Evolutionary conservation across 2,888 invertebrate genomes (phyloP).

Genomic region (Cerceris ruficornis): DNA sequence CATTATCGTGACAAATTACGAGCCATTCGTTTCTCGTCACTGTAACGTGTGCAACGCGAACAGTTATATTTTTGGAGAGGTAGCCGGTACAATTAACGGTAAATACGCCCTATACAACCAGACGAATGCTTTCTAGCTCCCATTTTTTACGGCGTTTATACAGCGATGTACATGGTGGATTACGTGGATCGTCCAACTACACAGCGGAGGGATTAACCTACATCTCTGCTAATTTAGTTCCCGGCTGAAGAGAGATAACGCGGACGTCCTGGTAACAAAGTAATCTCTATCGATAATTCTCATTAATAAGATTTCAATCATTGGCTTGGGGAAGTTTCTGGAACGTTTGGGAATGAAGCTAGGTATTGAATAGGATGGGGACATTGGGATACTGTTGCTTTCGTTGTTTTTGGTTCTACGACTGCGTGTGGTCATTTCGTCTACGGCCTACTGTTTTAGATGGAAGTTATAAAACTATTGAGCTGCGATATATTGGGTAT

Average conservation of each 20-base stretch:
- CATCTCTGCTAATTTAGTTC: slow-evolving; percentile 43
- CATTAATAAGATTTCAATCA: neutral
- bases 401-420: too few species aligned
- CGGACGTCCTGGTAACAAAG: neutral
- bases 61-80: neutral
- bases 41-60: neutral
- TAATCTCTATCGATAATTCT: neutral
- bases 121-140: slow-evolving; percentile 35
- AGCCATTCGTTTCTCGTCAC: too few species aligned
- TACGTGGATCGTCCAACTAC: slow-evolving; percentile 38
- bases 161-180: slow-evolving; percentile 15
- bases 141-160: slow-evolving; percentile 10
- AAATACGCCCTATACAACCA: slow-evolving; percentile 13
- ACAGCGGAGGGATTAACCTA: slow-evolving; percentile 47
- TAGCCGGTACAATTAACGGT: slow-evolving; percentile 25
- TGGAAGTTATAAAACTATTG: too few species aligned
- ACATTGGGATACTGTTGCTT: too few species aligned
- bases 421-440: too few species aligned
- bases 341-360: too few species aligned
- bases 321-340: too few species aligned
- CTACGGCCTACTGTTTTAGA: too few species aligned
- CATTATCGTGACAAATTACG: too few species aligned
- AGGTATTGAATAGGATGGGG: too few species aligned
- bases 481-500: too few species aligned
- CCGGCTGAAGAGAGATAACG: slow-evolving; percentile 16